Base-by-base conservation (phyloP, 2,888 invertebrate genomes). In the Trissonchulus latispiculum region DNA sequence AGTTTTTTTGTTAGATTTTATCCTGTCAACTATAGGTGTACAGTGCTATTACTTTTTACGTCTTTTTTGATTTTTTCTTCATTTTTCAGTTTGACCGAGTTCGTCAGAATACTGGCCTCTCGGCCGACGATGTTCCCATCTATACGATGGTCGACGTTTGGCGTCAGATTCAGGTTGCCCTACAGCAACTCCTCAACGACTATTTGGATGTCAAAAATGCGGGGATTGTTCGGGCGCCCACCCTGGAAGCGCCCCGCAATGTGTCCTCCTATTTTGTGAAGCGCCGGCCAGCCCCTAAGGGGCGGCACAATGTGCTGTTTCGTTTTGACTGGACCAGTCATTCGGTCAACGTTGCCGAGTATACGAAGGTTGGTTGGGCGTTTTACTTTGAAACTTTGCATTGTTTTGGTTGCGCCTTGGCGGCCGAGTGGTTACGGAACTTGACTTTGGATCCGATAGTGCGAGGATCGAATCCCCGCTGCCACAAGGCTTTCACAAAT, bases 131-230 rank as follows among this genome's bases (percentile, higher is more conserved):
- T 18, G 37, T 33, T 31, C 2, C 85, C 72, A 82, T 89, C 67
- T 91, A 91, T 81, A 88, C 88, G 80, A 87, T 90, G 81, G 87
- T 89, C 61, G 91, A 92, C 82, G 92, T 92, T 77, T 95, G 94
- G 94, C 89, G 89, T 62, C 90, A 92, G 79, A 91, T 93, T 59
- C 94, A 95, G 83, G 89, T 90, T 82, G 92, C 92, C 91, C 83
- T 93, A 67, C 92, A 93, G 85, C 86, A 91, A 2, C 86, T 94
- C 15, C 85, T 94, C 37, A 90, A 90, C 29, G 93, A 93, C 81
- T 93, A 94, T 84, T 85, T 94, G 78, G 92, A 93, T 82, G 90
- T 93, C 72, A 90, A 91, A 84, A 92, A 91, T 83, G 88, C 90
- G 77, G 87, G 88, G 35, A 28, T 33, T 64, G 32, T 33, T 28